These are phyloP conservation scores for Cabera pusaria DNA, from an alignment of 2,888 invertebrate species.

Conservation along the genomic window DNA sequence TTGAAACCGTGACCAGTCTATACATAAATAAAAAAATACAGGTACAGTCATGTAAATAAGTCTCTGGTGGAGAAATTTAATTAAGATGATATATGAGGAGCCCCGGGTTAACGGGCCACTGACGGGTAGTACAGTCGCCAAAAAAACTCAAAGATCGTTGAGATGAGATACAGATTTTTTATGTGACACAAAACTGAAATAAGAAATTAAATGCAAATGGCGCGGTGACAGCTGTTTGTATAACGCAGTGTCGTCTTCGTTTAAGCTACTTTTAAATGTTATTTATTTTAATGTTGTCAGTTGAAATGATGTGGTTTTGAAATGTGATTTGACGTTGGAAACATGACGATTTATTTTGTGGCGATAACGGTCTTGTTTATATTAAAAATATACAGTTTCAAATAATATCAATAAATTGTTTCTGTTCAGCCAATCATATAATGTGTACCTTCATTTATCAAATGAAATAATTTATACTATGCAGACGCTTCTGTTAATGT, in stretches of 20 bases:
- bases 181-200: slow-evolving; percentile 31
- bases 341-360: too few species aligned
- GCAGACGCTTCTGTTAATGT: too few species aligned
- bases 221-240: slow-evolving; percentile 30
- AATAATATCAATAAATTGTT: too few species aligned
- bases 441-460: too few species aligned
- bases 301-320: slow-evolving; percentile 5
- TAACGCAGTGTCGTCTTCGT: slow-evolving; percentile 12
- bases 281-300: slow-evolving; percentile 17
- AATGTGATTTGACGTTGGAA: neutral
- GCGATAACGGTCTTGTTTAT: too few species aligned
- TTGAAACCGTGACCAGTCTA: slow-evolving; percentile 31
- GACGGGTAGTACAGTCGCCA: slow-evolving; percentile 51
- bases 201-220: slow-evolving; percentile 30
- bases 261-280: slow-evolving; percentile 16
- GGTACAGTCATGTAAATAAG: slow-evolving; percentile 76
- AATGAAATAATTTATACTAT: too few species aligned
- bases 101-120: slow-evolving; percentile 63
- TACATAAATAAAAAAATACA: slow-evolving; percentile 32
- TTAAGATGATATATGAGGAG: slow-evolving; percentile 82
- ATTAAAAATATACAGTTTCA: too few species aligned
- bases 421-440: too few species aligned
- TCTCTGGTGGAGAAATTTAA: slow-evolving; percentile 76
- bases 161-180: slow-evolving; percentile 33
- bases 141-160: slow-evolving; percentile 32